A percentile compares a stretch with the other conserved stretches of the same genome.
These are phyloP conservation scores for Buceros bicornis DNA, from an alignment of 2,797 vertebrate species.

Conservation along the genomic window DNA sequence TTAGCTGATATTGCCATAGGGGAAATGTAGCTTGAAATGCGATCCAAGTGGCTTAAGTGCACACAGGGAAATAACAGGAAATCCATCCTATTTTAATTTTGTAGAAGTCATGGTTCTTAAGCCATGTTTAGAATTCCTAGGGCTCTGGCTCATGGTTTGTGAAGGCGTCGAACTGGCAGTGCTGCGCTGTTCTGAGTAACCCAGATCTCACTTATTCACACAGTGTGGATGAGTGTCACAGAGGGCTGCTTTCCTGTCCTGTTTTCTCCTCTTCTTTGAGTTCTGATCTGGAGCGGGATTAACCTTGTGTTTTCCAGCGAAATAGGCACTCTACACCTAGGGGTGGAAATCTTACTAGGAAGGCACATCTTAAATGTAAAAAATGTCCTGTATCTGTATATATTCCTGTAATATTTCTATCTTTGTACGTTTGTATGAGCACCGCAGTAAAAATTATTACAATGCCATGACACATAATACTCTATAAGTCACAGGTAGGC, in stretches of 20 bases:
- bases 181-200: constrained; percentile 29
- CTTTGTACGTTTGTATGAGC: background rate
- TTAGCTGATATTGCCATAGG: background rate
- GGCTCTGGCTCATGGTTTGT: constrained; percentile 36
- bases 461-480: background rate
- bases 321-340: background rate
- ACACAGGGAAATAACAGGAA: constrained; percentile 42
- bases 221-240: background rate
- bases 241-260: background rate
- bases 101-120: constrained; percentile 52
- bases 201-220: background rate
- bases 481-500: background rate
- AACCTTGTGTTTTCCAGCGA: background rate
- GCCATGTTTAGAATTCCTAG: constrained; percentile 34
- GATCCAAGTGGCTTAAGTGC: constrained; percentile 3
- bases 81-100: constrained; percentile 51
- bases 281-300: background rate
- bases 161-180: background rate
- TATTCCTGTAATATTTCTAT: background rate
- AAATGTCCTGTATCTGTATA: background rate
- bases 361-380: background rate
- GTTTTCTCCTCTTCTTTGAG: background rate
- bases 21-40: constrained; percentile 30
- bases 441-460: background rate
- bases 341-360: background rate